Percentiles rank a stretch among this genome's conserved stretches.
Evolutionary conservation across 2,888 invertebrate species (phyloP).

Genomic region (Opisthograptis luteolata): DNA sequence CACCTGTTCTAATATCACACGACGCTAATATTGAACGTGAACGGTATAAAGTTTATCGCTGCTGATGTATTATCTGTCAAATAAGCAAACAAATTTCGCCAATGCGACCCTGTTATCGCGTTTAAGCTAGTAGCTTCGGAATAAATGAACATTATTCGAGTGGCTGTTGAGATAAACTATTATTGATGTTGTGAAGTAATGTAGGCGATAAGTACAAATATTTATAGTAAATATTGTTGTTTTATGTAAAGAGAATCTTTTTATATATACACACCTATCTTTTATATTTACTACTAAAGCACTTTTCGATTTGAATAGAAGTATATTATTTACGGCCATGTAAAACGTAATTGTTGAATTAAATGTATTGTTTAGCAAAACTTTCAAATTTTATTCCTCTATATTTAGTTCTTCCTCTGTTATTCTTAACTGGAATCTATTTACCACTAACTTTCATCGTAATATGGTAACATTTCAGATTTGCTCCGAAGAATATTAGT

Average conservation of each 20-base stretch:
- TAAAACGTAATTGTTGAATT: slow-evolving; percentile 48
- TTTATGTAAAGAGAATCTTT: slow-evolving; percentile 46
- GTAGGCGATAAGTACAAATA: slow-evolving; percentile 58
- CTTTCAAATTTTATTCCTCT: slow-evolving; percentile 33
- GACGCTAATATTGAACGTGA: slow-evolving; percentile 58
- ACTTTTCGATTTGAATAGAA: slow-evolving; percentile 43
- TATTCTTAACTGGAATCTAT: slow-evolving; percentile 16
- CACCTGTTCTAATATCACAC: slow-evolving; percentile 52
- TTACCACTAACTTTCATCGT: slow-evolving; percentile 18
- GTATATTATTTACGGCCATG: slow-evolving; percentile 43
- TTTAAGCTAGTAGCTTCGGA: slow-evolving; percentile 58
- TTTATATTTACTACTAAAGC: slow-evolving; percentile 39
- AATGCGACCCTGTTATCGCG: slow-evolving; percentile 57
- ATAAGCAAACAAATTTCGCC: slow-evolving; percentile 62
- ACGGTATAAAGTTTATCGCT: slow-evolving; percentile 58
- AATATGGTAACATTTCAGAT: slow-evolving; percentile 63
- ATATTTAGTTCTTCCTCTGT: slow-evolving; percentile 33
- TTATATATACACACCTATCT: slow-evolving; percentile 45
- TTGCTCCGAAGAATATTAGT: slow-evolving; percentile 81
- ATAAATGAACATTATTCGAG: slow-evolving; percentile 69
- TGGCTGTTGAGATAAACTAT: slow-evolving; percentile 65
- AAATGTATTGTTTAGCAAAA: slow-evolving; percentile 48
- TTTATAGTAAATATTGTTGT: slow-evolving; percentile 38
- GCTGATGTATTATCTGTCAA: slow-evolving; percentile 70
- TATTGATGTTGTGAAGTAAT: slow-evolving; percentile 65